These are phyloP conservation scores for Oryzias curvinotus DNA, from an alignment of 2,113 vertebrate species.

Conservation along the genomic window DNA sequence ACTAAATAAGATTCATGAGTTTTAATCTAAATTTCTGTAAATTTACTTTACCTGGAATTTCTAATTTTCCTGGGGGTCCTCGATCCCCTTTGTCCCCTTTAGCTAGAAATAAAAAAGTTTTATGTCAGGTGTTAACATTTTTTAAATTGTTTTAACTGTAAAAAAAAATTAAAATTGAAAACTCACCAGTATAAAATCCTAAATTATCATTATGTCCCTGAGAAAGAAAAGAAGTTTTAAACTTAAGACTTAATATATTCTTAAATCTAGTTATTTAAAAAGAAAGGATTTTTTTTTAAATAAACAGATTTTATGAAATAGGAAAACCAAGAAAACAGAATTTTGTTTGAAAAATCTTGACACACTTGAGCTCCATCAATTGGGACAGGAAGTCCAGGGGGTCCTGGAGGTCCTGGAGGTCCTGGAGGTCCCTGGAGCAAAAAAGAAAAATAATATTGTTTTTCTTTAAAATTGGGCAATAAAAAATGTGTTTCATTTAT, in stretches of 20 bases:
- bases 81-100: constrained; percentile 86
- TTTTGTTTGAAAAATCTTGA: not conserved
- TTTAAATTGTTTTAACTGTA: not conserved
- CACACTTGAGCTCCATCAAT: constrained; percentile 59
- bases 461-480: not conserved
- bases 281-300: too few relatives aligned
- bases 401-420: constrained; percentile 58
- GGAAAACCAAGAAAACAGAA: not conserved
- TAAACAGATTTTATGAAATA: too few relatives aligned
- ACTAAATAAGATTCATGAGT: not conserved
- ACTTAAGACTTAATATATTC: too few relatives aligned
- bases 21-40: not conserved
- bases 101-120: constrained; percentile 36
- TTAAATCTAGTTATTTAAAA: too few relatives aligned
- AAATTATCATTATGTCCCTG: constrained; percentile 51
- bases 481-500: not conserved
- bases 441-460: constrained; percentile 4
- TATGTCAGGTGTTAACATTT: not conserved
- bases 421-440: constrained; percentile 80
- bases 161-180: not conserved
- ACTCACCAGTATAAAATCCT: constrained; percentile 51
- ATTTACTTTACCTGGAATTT: constrained; percentile 75
- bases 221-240: constrained; percentile 17
- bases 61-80: constrained; percentile 70
- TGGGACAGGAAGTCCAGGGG: constrained; percentile 44